Conservation (phyloP, 2,888 invertebrate genomes). For the Drosophila melanosoma region DNA sequence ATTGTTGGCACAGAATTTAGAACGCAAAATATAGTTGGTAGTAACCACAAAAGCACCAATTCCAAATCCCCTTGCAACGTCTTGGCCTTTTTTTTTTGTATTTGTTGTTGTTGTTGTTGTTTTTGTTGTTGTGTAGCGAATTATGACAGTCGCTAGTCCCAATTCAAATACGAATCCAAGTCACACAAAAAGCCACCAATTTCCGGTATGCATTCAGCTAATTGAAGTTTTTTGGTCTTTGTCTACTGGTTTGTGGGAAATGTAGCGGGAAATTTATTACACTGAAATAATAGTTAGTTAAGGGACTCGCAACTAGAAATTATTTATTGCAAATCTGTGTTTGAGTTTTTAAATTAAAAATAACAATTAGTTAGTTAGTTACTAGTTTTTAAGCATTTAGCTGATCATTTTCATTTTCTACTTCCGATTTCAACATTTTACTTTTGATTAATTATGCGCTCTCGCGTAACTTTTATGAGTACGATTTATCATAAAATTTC, state of each 20-base stretch:
- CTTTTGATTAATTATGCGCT: no score
- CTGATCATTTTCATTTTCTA: neutral
- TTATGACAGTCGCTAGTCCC: slow-evolving; percentile 54
- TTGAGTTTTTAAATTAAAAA: slow-evolving; percentile 1
- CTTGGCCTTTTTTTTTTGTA: neutral
- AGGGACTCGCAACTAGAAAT: neutral
- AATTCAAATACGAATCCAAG: slow-evolving; percentile 21
- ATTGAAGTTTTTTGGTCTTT: slow-evolving; percentile 31
- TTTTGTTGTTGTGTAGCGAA: slow-evolving; percentile 37
- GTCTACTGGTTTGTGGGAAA: slow-evolving; percentile 29
- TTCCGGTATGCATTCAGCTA: slow-evolving; percentile 61
- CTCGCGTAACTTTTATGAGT: no score
- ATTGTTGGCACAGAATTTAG: slow-evolving; percentile 75
- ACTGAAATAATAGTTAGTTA: slow-evolving; percentile 11
- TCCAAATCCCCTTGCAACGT: slow-evolving; percentile 51
- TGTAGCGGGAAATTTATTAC: slow-evolving; percentile 13
- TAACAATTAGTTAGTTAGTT: neutral
- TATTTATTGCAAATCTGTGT: neutral
- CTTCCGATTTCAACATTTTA: no score
- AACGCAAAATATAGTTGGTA: slow-evolving; percentile 63
- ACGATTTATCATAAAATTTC: no score
- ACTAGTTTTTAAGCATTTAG: neutral
- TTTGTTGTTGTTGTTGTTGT: slow-evolving; percentile 25
- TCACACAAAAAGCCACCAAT: slow-evolving; percentile 67
- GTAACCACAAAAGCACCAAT: slow-evolving; percentile 72